These are phyloP conservation scores for Drosophila willistoni DNA, from an alignment of 1,140 invertebrate species.

Conservation along the genomic window DNA sequence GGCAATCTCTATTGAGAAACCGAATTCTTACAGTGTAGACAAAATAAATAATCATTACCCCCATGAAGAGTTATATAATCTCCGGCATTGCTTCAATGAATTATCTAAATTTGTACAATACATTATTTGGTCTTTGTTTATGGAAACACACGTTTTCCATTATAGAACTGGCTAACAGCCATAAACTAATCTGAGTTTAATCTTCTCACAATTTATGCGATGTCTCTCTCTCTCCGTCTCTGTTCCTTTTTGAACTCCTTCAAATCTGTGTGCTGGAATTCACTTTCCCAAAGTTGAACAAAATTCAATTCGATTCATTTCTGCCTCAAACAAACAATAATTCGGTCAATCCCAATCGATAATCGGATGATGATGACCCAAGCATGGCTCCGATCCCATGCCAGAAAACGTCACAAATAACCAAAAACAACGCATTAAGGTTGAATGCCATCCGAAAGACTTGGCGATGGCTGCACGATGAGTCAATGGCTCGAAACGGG, in stretches of 20 bases:
- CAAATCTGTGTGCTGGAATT: neutral
- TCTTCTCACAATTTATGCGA: slow-evolving; percentile 46
- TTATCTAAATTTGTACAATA: slow-evolving; percentile 14
- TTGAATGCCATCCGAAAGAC: slow-evolving; percentile 29
- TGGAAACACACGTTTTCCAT: slow-evolving; percentile 21
- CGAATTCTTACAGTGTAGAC: neutral
- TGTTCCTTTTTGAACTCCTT: neutral
- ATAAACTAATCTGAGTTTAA: slow-evolving; percentile 36
- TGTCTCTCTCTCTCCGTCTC: neutral
- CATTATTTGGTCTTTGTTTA: slow-evolving; percentile 7
- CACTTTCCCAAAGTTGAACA: neutral
- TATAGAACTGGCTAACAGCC: slow-evolving; percentile 15
- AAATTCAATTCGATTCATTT: slow-evolving; percentile 32
- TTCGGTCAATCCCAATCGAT: slow-evolving; percentile 72
- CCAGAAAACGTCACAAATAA: slow-evolving; percentile 16
- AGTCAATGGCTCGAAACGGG: slow-evolving; percentile 56
- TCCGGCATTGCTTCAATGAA: neutral
- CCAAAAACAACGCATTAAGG: slow-evolving; percentile 57
- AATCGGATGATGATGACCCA: slow-evolving; percentile 57
- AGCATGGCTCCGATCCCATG: slow-evolving; percentile 19
- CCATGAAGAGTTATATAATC: slow-evolving; percentile 9
- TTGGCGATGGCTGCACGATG: slow-evolving; percentile 56
- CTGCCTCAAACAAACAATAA: slow-evolving; percentile 45
- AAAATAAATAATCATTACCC: neutral
- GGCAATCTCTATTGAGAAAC: no score